phyloP scores from a whole-genome alignment of 2,797 vertebrate genomes.

The Enteromius afrohamiltoni region DNA sequence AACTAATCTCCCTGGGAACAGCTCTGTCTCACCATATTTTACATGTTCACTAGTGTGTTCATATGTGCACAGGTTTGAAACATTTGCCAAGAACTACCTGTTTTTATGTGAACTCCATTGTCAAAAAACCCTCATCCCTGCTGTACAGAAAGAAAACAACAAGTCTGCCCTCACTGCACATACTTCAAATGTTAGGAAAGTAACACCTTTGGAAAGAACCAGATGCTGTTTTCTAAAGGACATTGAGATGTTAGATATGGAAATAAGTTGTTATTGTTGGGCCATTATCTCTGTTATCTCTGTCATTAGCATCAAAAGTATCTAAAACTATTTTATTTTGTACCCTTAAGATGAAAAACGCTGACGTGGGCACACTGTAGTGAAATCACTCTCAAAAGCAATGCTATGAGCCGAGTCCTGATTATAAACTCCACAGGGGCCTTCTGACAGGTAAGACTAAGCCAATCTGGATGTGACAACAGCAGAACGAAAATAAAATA shows the following conservation, averaged over 20 bases:
- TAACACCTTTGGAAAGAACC: background rate
- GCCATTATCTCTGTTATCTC: background rate
- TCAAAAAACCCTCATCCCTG: background rate
- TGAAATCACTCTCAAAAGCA: background rate
- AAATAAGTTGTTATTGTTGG: background rate
- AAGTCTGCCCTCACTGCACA: background rate
- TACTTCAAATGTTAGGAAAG: background rate
- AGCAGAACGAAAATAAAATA: background rate
- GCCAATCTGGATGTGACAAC: slow-evolving; percentile 7
- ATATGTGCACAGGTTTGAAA: slow-evolving; percentile 31
- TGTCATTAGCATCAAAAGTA: background rate
- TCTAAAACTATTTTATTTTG: background rate
- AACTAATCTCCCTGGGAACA: slow-evolving; percentile 46
- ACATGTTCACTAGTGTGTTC: slow-evolving; percentile 36
- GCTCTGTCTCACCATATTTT: background rate
- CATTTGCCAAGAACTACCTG: slow-evolving; percentile 14
- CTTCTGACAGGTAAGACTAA: background rate
- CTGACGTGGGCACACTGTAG: background rate
- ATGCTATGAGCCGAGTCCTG: slow-evolving; percentile 5
- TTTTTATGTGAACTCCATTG: background rate
- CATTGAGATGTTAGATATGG: background rate
- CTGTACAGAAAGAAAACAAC: background rate
- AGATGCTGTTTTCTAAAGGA: background rate
- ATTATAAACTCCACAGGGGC: slow-evolving; percentile 25
- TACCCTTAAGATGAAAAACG: background rate